These are phyloP conservation scores for Phoenicopterus ruber DNA, from an alignment of 2,113 vertebrate genomes.

Conservation along the genomic window DNA sequence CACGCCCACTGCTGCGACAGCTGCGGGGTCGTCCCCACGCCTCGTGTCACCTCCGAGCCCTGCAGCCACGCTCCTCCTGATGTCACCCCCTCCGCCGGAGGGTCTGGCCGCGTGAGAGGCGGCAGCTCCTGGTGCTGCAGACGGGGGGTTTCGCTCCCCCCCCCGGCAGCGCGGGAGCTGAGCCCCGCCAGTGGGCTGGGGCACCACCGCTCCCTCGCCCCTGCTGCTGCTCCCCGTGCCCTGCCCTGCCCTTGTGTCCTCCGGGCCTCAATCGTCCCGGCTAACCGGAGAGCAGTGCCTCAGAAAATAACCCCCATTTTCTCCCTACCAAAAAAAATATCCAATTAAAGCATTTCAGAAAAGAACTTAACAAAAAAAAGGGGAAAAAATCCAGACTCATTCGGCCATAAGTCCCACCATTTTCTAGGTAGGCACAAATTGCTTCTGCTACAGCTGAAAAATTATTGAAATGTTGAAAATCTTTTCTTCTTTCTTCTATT, in stretches of 20 bases:
- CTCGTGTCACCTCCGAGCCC: not conserved
- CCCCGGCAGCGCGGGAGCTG: rapidly evolving
- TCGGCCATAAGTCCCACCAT: not conserved
- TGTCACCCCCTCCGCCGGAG: rapidly evolving
- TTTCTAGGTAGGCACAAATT: not conserved
- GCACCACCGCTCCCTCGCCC: rapidly evolving
- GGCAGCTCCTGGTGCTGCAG: rapidly evolving
- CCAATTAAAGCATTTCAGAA: not conserved
- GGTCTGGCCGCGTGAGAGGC: not conserved
- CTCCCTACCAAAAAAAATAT: not conserved
- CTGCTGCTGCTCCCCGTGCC: too few species aligned
- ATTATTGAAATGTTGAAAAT: not conserved
- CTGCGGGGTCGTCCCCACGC: rapidly evolving
- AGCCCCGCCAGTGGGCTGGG: not conserved
- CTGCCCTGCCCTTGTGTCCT: not conserved
- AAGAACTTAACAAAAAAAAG: not conserved
- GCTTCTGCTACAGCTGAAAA: not conserved
- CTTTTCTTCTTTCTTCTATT: not conserved
- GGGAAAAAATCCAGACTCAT: not conserved
- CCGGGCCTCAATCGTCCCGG: rapidly evolving
- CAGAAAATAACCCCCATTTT: not conserved
- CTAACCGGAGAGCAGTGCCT: not conserved
- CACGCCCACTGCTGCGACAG: not conserved
- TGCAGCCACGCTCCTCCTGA: rapidly evolving
- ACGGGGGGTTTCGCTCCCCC: not conserved